Evolutionary conservation across 1,140 invertebrate genomes (phyloP), one percentile per base, ranked within the genome.

Genomic region (Zophobas morio): DNA sequence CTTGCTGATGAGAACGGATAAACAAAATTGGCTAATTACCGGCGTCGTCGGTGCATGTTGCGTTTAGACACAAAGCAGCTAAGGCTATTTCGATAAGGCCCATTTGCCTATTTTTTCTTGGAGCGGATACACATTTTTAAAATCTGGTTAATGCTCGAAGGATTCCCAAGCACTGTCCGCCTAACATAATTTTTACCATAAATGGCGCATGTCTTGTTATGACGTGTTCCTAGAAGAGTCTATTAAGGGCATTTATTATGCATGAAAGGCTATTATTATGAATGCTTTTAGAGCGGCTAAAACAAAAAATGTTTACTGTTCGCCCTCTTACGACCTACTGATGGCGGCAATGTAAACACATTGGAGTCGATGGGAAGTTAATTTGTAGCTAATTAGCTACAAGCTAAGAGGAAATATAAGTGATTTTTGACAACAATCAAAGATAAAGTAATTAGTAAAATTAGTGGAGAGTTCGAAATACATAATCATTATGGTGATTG

Each of bases 31-130:
- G 33, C 6, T 70, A 54, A 5, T 70, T 70, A 70, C 40, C n/a
- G 51, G 8, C 36, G 32, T 76, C 60, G 3, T 60, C 60, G 20
- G 56, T 39, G 39, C 81, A 82, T n/a, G 79, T 82, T 4, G 75
- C 36, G 54, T 82, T 81, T 39, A 82, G 37, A 79, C 81, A 82
- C 37, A 82, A 74, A 1, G 70, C 57, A n/a, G 76, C 46, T 73
- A 82, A 75, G 20, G 79, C 53, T 35, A 81, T 51, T 56, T 82
- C 79, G 3, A 73, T 37, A 36, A 82, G 46, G 4, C 70, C 70
- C 70, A 72, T 72, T 72, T 70, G 37, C 36, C 32, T 39, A 32
- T 70, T 70, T 54, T 36, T 54, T 72, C 47, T 51, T 72, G 40
- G 37, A 42, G 20, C 46, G 46, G 51, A 35, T 72, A 6, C 51